phyloP scores from a whole-genome alignment of 92 coral and sea anemone species.

The Phymanthus crucifer region DNA sequence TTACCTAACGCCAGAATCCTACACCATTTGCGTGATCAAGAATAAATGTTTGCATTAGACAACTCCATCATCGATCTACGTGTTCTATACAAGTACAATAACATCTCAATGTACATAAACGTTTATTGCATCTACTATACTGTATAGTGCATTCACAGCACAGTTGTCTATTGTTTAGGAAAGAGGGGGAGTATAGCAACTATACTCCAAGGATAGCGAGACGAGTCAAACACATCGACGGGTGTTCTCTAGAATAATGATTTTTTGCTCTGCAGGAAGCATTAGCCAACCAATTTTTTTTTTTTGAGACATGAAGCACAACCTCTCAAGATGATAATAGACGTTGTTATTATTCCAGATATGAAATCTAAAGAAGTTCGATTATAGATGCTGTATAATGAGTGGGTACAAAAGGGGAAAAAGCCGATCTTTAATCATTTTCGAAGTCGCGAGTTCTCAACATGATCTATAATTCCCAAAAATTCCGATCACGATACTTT shows the following conservation, averaged over 20 bases:
- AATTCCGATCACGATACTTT: not conserved
- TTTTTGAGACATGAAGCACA: not conserved
- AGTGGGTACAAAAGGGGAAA: slow-evolving; percentile 7
- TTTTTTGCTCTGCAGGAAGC: not conserved
- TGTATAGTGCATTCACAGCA: not conserved
- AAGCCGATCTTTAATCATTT: slow-evolving; percentile 22
- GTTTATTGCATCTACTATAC: not conserved
- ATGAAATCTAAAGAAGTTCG: slow-evolving; percentile 17
- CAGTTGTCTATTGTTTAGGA: not conserved
- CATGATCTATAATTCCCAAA: not conserved
- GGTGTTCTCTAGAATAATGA: not conserved
- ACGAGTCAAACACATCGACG: not conserved
- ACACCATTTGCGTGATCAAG: not conserved
- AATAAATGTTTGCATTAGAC: not conserved
- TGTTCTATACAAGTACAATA: not conserved
- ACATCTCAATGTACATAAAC: not conserved
- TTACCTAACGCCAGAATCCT: not conserved
- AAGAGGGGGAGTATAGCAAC: not conserved
- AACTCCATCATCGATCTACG: not conserved
- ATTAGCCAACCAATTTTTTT: not conserved
- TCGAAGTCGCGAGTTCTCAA: slow-evolving; percentile 12
- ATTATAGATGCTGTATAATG: not conserved
- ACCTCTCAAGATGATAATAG: not conserved
- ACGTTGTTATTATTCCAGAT: not conserved
- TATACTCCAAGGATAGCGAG: not conserved